Evolutionary conservation across 2,888 invertebrate species (phyloP).

Genomic region (Cataglyphis altisquamis): DNA sequence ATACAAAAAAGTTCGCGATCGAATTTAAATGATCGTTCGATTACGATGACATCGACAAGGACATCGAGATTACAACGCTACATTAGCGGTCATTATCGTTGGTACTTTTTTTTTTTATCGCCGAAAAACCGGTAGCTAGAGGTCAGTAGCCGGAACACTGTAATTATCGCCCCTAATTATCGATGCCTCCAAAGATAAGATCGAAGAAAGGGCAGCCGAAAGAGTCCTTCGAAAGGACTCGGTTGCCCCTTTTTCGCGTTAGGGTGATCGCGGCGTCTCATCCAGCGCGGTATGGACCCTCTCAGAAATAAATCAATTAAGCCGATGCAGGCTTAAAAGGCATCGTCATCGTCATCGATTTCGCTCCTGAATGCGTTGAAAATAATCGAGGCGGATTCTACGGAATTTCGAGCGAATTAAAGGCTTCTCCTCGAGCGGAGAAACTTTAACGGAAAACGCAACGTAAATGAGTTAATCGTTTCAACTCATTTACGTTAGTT

Average conservation of each 20-base stretch:
- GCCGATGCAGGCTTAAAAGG: slow-evolving; percentile 81
- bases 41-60: slow-evolving; percentile 35
- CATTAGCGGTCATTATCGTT: slow-evolving; percentile 44
- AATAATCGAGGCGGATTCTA: slow-evolving; percentile 62
- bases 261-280: slow-evolving; percentile 24
- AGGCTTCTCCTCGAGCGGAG: not conserved
- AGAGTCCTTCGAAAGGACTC: slow-evolving; percentile 66
- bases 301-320: slow-evolving; percentile 84
- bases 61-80: slow-evolving; percentile 49
- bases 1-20: not conserved
- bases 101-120: slow-evolving; percentile 29
- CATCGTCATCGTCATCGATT: slow-evolving; percentile 80
- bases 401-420: slow-evolving; percentile 25
- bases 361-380: slow-evolving; percentile 57
- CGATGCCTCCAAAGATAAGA: slow-evolving; percentile 72
- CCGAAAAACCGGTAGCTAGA: slow-evolving; percentile 73
- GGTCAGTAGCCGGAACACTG: slow-evolving; percentile 72
- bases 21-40: not conserved
- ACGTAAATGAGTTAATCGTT: not conserved
- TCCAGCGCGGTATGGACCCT: slow-evolving; percentile 62
- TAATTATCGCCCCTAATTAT: slow-evolving; percentile 77
- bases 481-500: slow-evolving; percentile 4
- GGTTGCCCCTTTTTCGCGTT: slow-evolving; percentile 58
- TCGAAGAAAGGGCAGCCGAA: slow-evolving; percentile 71
- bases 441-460: slow-evolving; percentile 12